These are phyloP conservation scores for Mesodorylaimus sp. DNA, from an alignment of 2,888 invertebrate species.

Conservation along the genomic window DNA sequence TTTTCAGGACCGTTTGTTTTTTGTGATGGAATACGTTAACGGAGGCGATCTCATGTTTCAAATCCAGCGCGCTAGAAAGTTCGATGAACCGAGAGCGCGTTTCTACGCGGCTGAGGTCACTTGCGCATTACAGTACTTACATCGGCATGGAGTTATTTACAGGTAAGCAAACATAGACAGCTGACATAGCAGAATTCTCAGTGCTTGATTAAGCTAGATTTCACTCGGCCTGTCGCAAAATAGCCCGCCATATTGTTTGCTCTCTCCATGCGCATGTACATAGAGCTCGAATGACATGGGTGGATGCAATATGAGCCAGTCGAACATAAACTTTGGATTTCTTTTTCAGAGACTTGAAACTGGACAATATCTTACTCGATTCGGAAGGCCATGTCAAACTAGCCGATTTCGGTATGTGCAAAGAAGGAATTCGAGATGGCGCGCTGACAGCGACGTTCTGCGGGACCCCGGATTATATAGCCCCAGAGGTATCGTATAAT, in stretches of 20 bases:
- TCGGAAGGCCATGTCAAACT: constrained; percentile 30
- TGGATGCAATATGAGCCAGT: too few species aligned
- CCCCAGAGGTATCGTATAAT: constrained; percentile 53
- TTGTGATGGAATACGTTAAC: constrained; percentile 99
- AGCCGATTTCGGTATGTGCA: constrained; percentile 72
- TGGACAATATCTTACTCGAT: constrained; percentile 93
- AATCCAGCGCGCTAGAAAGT: constrained; percentile 91
- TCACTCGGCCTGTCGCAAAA: background rate
- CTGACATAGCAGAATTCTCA: too few species aligned
- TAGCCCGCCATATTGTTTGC: background rate
- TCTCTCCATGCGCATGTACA: too few species aligned
- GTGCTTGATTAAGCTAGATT: too few species aligned
- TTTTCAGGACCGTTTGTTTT: constrained; percentile 68
- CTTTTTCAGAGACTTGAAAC: constrained; percentile 67
- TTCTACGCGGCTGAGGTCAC: constrained; percentile 98
- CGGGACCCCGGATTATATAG: constrained; percentile 98
- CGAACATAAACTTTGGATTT: too few species aligned
- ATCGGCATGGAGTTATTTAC: constrained; percentile 88
- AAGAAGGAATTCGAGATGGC: constrained; percentile 77
- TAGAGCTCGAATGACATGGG: too few species aligned
- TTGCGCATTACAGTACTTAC: constrained; percentile 85
- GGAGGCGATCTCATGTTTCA: constrained; percentile 86
- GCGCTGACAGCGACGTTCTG: constrained; percentile 87
- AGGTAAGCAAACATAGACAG: too few species aligned
- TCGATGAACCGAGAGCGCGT: constrained; percentile 77